Evolutionary conservation across 2,888 invertebrate species (phyloP), one percentile per base, ranked within the genome.

Genomic region (Clitarchus hookeri): DNA sequence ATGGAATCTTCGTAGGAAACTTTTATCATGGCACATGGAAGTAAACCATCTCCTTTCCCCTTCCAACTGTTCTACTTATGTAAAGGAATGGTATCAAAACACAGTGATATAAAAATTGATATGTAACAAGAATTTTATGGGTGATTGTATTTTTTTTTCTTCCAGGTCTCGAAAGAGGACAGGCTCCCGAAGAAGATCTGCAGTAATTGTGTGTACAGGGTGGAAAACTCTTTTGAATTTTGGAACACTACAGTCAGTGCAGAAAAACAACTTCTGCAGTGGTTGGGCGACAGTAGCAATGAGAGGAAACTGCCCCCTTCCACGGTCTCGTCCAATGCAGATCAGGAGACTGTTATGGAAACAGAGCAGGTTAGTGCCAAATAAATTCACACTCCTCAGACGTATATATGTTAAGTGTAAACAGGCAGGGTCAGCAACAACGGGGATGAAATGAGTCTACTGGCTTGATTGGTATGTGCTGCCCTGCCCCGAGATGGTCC

Each of bases 151-250:
- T 82, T 82, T 86, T 44, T 84, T n/a, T n/a, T n/a, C n/a, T n/a
- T 77, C 91, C 92, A 95, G 95, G 93, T 95, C 88, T 92, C 93
- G 87, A 93, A 93, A 90, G 94, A 95, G 89, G 95, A 95, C 91
- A 93, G 93, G 90, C 92, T 95, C 89, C 95, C 95, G 85, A 95
- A 95, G 91, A 95, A 94, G 91, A 94, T 95, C 89, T 95, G 95
- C 90, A 94, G 95, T 91, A 94, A 93, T 88, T 95, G 95, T 91
- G 94, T 94, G 91, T 94, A 94, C 90, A 95, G 95, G 92, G 93
- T 95, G 90, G 95, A 95, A 90, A 93, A 94, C 91, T 92, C 94
- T 89, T 95, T 95, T 91, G 94, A 95, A 91, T 95, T 95, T 91
- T 95, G 95, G 92, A 95, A 94, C 90, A 94, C 94, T 89, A 93